Percentiles rank a stretch among this genome's conserved stretches.
Conservation (phyloP, 2,797 vertebrate species). For the Chrysocyon brachyurus region DNA sequence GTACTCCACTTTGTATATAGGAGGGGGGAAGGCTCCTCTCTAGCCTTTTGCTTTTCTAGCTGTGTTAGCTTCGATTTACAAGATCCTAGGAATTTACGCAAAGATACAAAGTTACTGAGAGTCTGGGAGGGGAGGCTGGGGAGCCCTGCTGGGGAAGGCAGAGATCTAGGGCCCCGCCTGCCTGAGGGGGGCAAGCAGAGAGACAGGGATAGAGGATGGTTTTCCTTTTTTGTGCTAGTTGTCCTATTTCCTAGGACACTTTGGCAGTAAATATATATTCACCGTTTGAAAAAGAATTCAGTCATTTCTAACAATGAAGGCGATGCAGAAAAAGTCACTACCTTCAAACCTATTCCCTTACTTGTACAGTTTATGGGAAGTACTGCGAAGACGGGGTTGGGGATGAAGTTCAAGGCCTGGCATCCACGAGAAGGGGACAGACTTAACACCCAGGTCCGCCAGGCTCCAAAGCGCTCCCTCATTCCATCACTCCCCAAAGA, state of each 20-base stretch:
- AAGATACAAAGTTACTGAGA: not conserved
- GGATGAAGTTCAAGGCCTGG: not conserved
- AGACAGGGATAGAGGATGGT: not conserved
- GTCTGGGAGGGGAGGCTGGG: not conserved
- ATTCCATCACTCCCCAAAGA: not conserved
- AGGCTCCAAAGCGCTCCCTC: not conserved
- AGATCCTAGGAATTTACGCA: not conserved
- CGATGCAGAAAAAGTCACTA: not conserved
- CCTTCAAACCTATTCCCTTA: not conserved
- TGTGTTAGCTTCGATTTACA: not conserved
- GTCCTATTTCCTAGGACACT: not conserved
- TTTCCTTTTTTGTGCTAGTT: not conserved
- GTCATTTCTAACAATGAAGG: not conserved
- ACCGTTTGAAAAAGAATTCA: not conserved
- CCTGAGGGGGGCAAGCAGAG: not conserved
- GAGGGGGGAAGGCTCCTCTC: not conserved
- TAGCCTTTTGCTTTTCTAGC: too few species aligned
- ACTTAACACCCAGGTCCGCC: not conserved
- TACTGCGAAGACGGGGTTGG: too few species aligned
- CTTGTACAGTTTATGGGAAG: not conserved
- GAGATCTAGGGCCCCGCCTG: fast-evolving
- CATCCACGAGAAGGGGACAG: not conserved
- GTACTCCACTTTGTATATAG: not conserved
- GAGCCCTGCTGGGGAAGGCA: not conserved
- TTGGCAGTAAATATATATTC: not conserved